These are phyloP conservation scores for Caranx melampygus DNA, from an alignment of 2,113 vertebrate species.

Conservation along the genomic window DNA sequence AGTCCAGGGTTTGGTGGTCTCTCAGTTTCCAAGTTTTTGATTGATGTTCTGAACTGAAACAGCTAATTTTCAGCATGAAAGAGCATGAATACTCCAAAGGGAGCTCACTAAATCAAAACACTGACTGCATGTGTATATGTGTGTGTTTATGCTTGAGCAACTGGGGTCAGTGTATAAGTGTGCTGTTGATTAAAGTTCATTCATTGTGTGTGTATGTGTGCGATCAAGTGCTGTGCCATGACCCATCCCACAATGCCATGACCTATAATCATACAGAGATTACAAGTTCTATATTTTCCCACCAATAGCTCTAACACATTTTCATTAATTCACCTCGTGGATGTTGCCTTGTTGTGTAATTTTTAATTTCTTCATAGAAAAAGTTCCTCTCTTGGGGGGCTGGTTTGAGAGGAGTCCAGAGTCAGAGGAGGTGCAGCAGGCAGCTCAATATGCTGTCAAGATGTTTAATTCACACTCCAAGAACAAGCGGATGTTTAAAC, in stretches of 20 bases:
- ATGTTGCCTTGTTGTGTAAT: not conserved
- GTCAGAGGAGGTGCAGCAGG: conserved; percentile 37
- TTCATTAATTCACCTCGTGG: not conserved
- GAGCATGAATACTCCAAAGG: not conserved
- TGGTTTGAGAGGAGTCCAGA: conserved; percentile 52
- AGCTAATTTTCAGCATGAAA: not conserved
- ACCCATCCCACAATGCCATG: too few species aligned
- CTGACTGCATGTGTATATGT: not conserved
- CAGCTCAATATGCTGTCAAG: conserved; percentile 41
- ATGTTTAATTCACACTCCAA: conserved; percentile 49
- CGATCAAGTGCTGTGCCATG: not conserved
- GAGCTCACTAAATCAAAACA: not conserved
- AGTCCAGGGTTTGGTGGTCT: conserved; percentile 10
- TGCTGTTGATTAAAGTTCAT: not conserved
- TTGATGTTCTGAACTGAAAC: conserved; percentile 5
- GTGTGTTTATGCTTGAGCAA: not conserved
- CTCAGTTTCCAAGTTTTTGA: not conserved
- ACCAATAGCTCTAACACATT: not conserved
- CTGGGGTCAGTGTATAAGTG: not conserved
- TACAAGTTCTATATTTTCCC: not conserved
- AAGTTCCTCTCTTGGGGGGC: conserved; percentile 42
- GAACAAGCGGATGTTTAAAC: conserved; percentile 60
- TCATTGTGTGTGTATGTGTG: not conserved
- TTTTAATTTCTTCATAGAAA: conserved; percentile 35
- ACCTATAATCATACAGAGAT: not conserved